phyloP scores from a whole-genome alignment of 2,888 invertebrate genomes.

The Sclerodermus sp. region DNA sequence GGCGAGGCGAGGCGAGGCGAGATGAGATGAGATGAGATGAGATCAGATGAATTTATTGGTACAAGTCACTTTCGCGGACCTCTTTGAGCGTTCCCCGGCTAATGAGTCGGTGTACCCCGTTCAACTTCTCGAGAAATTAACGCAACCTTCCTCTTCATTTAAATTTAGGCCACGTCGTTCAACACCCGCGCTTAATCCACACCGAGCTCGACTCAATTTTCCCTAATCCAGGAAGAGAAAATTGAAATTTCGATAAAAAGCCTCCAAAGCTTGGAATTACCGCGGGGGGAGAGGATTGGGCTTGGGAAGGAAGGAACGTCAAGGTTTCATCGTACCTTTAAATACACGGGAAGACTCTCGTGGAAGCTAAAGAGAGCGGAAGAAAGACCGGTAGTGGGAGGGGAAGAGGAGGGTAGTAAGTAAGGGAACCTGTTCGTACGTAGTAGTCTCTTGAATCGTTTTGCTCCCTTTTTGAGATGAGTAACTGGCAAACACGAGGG shows the following conservation, averaged over 20 bases:
- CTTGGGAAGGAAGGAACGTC: too few relatives aligned
- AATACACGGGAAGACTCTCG: constrained; percentile 15
- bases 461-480: constrained; percentile 14
- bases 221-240: too few relatives aligned
- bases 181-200: too few relatives aligned
- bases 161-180: too few relatives aligned
- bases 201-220: too few relatives aligned
- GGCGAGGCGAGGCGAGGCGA: not conserved
- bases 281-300: too few relatives aligned
- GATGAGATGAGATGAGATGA: not conserved
- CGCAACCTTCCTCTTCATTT: too few relatives aligned
- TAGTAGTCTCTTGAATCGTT: constrained; percentile 12
- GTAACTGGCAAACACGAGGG: constrained; percentile 5
- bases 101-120: constrained; percentile 4
- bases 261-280: too few relatives aligned
- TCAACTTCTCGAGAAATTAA: too few relatives aligned
- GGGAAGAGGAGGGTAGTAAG: constrained; percentile 11
- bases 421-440: constrained; percentile 28
- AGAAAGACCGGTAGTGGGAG: constrained; percentile 11
- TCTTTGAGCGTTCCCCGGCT: not conserved
- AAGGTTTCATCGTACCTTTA: constrained; percentile 13
- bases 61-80: not conserved
- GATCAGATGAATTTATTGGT: constrained; percentile 8
- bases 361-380: constrained; percentile 3
- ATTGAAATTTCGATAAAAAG: too few relatives aligned